Evolutionary conservation across 2,113 vertebrate species (phyloP).

Genomic region (Chaetodon auriga): DNA sequence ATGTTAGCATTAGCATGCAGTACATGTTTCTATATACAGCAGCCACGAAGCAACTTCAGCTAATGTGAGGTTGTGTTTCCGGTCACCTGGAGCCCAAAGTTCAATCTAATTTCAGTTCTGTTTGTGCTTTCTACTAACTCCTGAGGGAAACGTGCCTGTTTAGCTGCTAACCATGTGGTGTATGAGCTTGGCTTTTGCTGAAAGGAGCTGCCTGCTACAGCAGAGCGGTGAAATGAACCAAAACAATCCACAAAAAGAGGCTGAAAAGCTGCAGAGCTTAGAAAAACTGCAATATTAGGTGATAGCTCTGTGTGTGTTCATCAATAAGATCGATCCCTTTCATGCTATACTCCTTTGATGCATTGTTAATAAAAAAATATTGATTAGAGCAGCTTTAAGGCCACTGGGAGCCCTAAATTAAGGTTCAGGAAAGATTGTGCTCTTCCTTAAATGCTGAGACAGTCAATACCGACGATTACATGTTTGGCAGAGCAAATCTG

Average conservation of each 20-base stretch:
- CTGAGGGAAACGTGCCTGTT: neutral
- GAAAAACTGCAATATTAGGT: neutral
- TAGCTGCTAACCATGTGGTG: neutral
- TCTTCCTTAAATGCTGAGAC: neutral
- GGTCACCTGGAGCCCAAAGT: neutral
- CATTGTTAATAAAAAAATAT: neutral
- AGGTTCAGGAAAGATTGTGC: neutral
- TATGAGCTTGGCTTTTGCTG: too few species aligned
- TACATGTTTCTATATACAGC: neutral
- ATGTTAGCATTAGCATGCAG: neutral
- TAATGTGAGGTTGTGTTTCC: neutral
- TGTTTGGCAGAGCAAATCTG: neutral
- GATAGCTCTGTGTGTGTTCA: neutral
- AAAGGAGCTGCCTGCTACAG: too few species aligned
- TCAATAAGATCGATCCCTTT: neutral
- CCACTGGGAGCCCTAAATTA: neutral
- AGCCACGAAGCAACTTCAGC: neutral
- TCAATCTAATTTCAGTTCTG: neutral
- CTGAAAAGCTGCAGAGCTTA: neutral
- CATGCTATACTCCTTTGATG: neutral
- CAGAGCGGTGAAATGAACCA: neutral
- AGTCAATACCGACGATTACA: neutral
- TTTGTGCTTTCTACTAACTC: too few species aligned
- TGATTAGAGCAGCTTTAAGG: neutral
- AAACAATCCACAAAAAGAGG: neutral